A percentile compares a stretch with the other conserved stretches of the same genome.
Evolutionary conservation across 23 tunicate genomes (phyloP).

Genomic region (Aplidium turbinatum): DNA sequence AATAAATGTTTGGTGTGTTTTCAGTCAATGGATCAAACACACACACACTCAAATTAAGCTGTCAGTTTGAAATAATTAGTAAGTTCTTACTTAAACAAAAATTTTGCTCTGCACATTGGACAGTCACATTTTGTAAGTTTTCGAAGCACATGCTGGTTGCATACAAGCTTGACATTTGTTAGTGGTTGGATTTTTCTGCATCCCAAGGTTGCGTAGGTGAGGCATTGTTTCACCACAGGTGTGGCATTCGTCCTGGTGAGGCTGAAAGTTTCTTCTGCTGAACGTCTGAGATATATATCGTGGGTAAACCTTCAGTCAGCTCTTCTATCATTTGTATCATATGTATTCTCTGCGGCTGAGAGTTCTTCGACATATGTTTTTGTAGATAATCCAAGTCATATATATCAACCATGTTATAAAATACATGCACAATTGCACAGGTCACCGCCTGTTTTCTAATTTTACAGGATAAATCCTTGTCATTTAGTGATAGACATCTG

Average conservation of each 20-base stretch:
- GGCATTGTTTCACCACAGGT: slow-evolving; percentile 10
- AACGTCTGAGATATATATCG: slow-evolving; percentile 21
- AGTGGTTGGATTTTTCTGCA: slow-evolving; percentile 42
- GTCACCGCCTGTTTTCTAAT: slow-evolving; percentile 8
- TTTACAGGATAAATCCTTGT: slow-evolving; percentile 22
- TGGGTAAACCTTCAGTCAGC: slow-evolving; percentile 31
- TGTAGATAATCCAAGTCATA: no score
- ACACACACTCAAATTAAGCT: no score
- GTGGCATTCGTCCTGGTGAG: slow-evolving; percentile 2
- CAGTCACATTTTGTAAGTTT: slow-evolving; percentile 21
- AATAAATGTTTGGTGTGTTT: no score
- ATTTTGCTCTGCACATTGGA: slow-evolving; percentile 1
- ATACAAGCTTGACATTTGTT: slow-evolving; percentile 19
- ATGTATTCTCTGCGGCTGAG: slow-evolving; percentile 16
- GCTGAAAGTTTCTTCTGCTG: slow-evolving; percentile 16
- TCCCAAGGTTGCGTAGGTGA: slow-evolving; percentile 30
- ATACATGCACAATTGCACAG: slow-evolving; percentile 23
- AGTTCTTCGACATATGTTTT: slow-evolving; percentile 4
- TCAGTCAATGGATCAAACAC: no score
- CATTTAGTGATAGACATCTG: slow-evolving; percentile 5
- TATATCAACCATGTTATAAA: no score
- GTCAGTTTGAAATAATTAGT: no score
- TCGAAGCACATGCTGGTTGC: slow-evolving; percentile 25
- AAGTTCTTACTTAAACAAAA: slow-evolving; percentile 10
- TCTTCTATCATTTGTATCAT: slow-evolving; percentile 17